Conservation (phyloP, 2,888 invertebrate species). For the Pammene aurita region DNA sequence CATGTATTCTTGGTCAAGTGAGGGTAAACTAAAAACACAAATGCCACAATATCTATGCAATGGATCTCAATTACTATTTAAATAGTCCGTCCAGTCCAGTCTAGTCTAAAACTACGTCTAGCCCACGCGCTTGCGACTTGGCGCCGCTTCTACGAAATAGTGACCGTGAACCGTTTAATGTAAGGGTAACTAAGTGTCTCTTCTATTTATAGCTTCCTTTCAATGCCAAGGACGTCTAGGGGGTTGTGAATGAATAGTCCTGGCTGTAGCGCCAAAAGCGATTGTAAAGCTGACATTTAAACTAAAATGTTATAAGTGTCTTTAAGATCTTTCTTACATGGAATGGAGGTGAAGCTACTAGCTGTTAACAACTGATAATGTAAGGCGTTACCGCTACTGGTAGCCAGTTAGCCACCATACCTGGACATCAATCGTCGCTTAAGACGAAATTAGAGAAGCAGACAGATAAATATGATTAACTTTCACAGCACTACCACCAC, state of each 20-base stretch:
- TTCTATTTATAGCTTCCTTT: background rate
- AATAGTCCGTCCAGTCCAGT: background rate
- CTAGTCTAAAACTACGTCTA: slow-evolving; percentile 9
- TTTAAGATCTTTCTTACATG: too few species aligned
- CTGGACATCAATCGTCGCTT: too few species aligned
- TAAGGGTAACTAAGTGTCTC: background rate
- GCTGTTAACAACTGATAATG: too few species aligned
- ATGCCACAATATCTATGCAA: background rate
- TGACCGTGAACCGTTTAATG: slow-evolving; percentile 3
- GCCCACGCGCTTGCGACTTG: slow-evolving; percentile 2
- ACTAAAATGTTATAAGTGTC: too few species aligned
- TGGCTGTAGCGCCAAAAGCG: background rate
- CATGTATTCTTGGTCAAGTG: background rate
- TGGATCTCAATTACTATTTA: slow-evolving; percentile 12
- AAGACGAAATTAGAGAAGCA: too few species aligned
- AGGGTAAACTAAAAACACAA: background rate
- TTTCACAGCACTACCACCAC: too few species aligned
- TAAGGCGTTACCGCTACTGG: too few species aligned
- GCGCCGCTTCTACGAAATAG: slow-evolving; percentile 4
- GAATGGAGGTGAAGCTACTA: too few species aligned
- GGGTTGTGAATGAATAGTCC: background rate
- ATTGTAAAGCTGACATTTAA: too few species aligned
- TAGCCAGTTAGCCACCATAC: too few species aligned
- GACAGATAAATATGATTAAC: too few species aligned
- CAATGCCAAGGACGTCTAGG: background rate